phyloP scores from a whole-genome alignment of 2,113 vertebrate genomes.

The Salvelinus namaycush region DNA sequence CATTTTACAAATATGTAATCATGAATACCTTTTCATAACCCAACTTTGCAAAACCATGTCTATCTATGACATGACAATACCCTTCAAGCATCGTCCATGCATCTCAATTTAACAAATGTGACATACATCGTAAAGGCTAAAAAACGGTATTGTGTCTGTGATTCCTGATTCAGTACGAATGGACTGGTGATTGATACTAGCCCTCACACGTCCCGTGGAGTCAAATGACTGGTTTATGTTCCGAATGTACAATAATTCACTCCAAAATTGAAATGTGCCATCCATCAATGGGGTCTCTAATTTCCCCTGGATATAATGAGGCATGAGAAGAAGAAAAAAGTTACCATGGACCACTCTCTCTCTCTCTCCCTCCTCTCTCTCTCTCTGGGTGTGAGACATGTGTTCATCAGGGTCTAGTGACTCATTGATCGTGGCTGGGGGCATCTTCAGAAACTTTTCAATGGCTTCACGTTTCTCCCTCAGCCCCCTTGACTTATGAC shows the following conservation, averaged over 20 bases:
- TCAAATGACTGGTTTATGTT: constrained; percentile 54
- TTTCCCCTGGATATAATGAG: constrained; percentile 63
- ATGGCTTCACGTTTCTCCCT: background rate
- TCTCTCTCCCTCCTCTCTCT: constrained; percentile 29
- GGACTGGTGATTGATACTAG: constrained; percentile 53
- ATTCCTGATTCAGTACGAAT: constrained; percentile 39
- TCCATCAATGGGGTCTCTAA: constrained; percentile 64
- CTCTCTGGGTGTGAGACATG: background rate
- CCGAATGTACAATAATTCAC: constrained; percentile 57
- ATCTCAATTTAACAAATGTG: too few relatives aligned
- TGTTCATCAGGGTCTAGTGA: constrained; percentile 54
- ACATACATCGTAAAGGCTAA: constrained; percentile 29
- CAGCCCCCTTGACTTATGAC: background rate
- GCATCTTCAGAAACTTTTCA: constrained; percentile 35
- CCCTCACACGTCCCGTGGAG: constrained; percentile 36
- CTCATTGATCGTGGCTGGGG: constrained; percentile 43
- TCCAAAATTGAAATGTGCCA: constrained; percentile 41
- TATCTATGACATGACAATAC: too few relatives aligned
- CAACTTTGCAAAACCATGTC: too few relatives aligned
- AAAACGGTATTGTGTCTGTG: constrained; percentile 22
- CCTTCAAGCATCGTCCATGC: too few relatives aligned
- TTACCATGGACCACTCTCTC: constrained; percentile 22
- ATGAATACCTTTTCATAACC: too few relatives aligned
- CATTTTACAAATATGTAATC: too few relatives aligned
- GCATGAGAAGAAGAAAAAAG: constrained; percentile 47